Conservation (phyloP, 1,140 invertebrate species). For the Drosophila ironensis region DNA sequence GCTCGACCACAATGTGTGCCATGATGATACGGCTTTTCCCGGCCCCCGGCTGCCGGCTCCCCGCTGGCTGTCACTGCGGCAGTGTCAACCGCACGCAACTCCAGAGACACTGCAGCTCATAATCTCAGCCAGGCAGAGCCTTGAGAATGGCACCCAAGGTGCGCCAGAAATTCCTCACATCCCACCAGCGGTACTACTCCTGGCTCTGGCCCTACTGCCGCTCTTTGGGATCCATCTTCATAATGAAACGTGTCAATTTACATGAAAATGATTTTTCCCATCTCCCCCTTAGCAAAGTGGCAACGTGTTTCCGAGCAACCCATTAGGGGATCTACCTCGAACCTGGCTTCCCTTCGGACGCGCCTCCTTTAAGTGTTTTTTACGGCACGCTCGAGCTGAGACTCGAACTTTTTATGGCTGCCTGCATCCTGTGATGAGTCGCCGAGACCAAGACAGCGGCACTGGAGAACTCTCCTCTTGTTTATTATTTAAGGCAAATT, state of each 20-base stretch:
- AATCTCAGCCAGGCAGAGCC: neutral
- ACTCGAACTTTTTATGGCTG: slow-evolving; percentile 49
- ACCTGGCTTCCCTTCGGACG: neutral
- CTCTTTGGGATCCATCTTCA: slow-evolving; percentile 32
- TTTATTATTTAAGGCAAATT: slow-evolving; percentile 58
- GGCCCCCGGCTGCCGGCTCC: no score
- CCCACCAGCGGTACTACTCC: neutral
- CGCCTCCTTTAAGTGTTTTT: slow-evolving; percentile 48
- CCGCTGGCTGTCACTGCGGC: slow-evolving; percentile 1
- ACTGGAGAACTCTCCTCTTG: slow-evolving; percentile 11
- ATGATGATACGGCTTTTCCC: slow-evolving; percentile 4
- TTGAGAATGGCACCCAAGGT: neutral
- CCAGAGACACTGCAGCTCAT: slow-evolving; percentile 1
- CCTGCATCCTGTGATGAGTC: slow-evolving; percentile 31
- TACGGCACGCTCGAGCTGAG: slow-evolving; percentile 48
- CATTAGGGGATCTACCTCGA: slow-evolving; percentile 28
- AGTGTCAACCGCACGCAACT: slow-evolving; percentile 5
- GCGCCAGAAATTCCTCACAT: neutral
- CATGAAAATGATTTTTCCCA: slow-evolving; percentile 51
- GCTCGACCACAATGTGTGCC: slow-evolving; percentile 29
- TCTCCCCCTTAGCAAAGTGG: slow-evolving; percentile 32
- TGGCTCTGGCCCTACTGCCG: neutral
- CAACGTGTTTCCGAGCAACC: slow-evolving; percentile 55
- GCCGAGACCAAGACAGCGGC: neutral
- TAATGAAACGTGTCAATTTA: slow-evolving; percentile 58